These are phyloP conservation scores for Drosophila affinis DNA, from an alignment of 2,888 invertebrate species.

Conservation along the genomic window DNA sequence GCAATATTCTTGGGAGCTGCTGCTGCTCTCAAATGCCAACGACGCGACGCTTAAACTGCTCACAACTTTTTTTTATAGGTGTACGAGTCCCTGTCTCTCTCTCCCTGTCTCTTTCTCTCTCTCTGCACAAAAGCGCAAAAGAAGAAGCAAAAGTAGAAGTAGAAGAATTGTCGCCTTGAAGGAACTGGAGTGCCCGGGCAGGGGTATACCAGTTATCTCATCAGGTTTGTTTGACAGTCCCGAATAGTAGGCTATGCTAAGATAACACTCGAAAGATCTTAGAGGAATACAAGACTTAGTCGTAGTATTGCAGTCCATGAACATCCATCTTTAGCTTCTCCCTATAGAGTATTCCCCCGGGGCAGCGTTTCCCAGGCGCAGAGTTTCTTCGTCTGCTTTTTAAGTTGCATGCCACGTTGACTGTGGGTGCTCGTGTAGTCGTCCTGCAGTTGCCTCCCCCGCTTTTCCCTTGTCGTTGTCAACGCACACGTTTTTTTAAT, in stretches of 20 bases:
- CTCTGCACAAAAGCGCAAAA: not conserved
- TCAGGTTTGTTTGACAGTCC: not conserved
- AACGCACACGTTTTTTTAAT: conserved; percentile 79
- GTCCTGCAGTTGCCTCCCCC: conserved; percentile 29
- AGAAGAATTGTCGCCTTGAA: conserved; percentile 53
- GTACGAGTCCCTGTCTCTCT: not conserved
- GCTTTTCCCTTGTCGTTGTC: conserved; percentile 62
- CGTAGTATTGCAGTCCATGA: too few species aligned
- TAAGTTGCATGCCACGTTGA: conserved; percentile 68
- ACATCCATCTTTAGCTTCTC: not conserved
- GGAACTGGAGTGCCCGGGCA: not conserved
- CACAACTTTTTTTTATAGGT: conserved; percentile 64
- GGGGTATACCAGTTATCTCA: conserved; percentile 6
- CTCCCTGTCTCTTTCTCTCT: conserved; percentile 11
- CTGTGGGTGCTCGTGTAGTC: conserved; percentile 31
- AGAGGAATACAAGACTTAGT: too few species aligned
- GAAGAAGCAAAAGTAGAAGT: conserved; percentile 5
- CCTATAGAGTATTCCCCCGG: conserved; percentile 24
- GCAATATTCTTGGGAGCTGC: conserved; percentile 70
- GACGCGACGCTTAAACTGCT: conserved; percentile 74
- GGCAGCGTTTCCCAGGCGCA: conserved; percentile 1
- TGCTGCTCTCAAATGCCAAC: conserved; percentile 71
- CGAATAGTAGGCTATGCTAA: conserved; percentile 1
- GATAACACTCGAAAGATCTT: not conserved
- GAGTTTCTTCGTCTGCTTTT: conserved; percentile 53